Evolutionary conservation across 2,113 vertebrate species (phyloP).

Genomic region (Hippocampus comes): DNA sequence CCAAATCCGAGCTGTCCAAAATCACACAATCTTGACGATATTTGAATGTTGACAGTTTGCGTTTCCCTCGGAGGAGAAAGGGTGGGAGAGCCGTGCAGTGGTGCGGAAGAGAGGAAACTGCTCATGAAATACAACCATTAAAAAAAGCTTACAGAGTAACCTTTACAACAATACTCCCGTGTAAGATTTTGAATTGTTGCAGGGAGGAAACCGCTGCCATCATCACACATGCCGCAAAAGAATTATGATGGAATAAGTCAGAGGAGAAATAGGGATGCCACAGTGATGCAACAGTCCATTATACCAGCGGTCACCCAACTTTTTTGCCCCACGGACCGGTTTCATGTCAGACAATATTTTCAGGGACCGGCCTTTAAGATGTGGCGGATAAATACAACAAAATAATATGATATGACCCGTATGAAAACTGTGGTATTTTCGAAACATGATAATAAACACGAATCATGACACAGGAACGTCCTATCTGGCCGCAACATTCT

Average conservation of each 20-base stretch:
- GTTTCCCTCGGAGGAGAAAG: slow-evolving; percentile 3
- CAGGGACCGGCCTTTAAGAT: too few species aligned
- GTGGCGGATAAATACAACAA: too few species aligned
- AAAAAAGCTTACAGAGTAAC: slow-evolving; percentile 17
- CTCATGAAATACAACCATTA: slow-evolving; percentile 31
- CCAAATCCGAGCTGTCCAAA: neutral
- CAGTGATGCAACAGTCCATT: neutral
- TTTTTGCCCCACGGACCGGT: too few species aligned
- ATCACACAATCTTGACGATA: neutral
- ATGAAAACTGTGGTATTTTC: too few species aligned
- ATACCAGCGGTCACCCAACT: too few species aligned
- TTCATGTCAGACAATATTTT: too few species aligned
- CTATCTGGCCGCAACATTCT: too few species aligned
- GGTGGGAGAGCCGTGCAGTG: slow-evolving; percentile 7
- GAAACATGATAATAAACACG: too few species aligned
- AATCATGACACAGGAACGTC: too few species aligned
- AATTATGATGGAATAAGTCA: neutral
- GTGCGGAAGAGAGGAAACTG: slow-evolving; percentile 18
- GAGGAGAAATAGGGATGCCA: neutral
- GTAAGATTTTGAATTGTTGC: slow-evolving; percentile 16
- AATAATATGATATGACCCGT: too few species aligned
- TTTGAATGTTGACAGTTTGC: neutral
- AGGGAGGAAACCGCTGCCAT: slow-evolving; percentile 23
- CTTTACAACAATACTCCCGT: slow-evolving; percentile 2
- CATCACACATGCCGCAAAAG: slow-evolving; percentile 19